These are phyloP conservation scores for rat (Rattus norvegicus) DNA, from an alignment of 2,113 vertebrate genomes.

Conservation along the genomic window GRCr8 NC_086026.1:70547001-70547500, in stretches of 20 bases:
- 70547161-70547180: neutral
- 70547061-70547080: neutral
- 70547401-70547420: neutral
- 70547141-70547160: neutral
- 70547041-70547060: neutral
- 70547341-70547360: no score
- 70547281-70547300: neutral
- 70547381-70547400: no score
- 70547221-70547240: neutral
- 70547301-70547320: neutral
- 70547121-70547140: neutral
- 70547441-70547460: neutral
- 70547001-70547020: neutral
- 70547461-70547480: neutral
- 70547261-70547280: no score
- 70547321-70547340: no score
- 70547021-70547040: neutral
- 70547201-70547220: neutral
- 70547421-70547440: neutral
- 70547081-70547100: no score
- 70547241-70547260: neutral
- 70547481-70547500: neutral
- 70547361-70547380: no score
- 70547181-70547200: neutral
- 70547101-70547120: accelerated